Conservation (phyloP, 1,140 invertebrate genomes). For the Zaprionus inermis region DNA sequence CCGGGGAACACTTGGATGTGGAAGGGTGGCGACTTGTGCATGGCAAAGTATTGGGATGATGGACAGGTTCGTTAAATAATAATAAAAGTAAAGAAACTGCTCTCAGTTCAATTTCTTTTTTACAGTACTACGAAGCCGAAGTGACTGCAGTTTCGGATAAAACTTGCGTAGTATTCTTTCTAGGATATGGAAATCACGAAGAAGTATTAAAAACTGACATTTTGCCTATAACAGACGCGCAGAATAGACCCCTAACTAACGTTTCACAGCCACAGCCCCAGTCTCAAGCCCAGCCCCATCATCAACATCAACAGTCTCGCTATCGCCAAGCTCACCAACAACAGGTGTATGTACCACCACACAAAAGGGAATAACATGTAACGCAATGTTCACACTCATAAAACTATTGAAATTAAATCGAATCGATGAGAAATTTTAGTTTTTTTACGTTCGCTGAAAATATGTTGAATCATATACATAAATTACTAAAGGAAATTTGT, state of each 20-base stretch:
- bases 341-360: slow-evolving; percentile 84
- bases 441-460: slow-evolving; percentile 20
- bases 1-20: slow-evolving; percentile 85
- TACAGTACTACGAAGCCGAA: slow-evolving; percentile 93
- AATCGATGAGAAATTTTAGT: slow-evolving; percentile 49
- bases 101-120: slow-evolving; percentile 55
- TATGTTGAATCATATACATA: neutral
- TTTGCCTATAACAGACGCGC: slow-evolving; percentile 87
- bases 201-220: slow-evolving; percentile 93
- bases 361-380: slow-evolving; percentile 75
- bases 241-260: slow-evolving; percentile 68
- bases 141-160: slow-evolving; percentile 91
- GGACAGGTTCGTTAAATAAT: slow-evolving; percentile 87
- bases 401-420: slow-evolving; percentile 45
- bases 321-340: slow-evolving; percentile 70
- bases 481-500: neutral
- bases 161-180: slow-evolving; percentile 93
- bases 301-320: slow-evolving; percentile 46
- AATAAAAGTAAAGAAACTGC: neutral
- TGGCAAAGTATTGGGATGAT: slow-evolving; percentile 97
- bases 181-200: slow-evolving; percentile 95
- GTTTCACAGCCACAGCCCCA: slow-evolving; percentile 28
- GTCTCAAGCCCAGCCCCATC: slow-evolving; percentile 16
- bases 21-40: slow-evolving; percentile 91
- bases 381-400: slow-evolving; percentile 15